These are phyloP conservation scores for Sitodiplosis mosellana DNA, from an alignment of 1,140 invertebrate species.

Conservation along the genomic window DNA sequence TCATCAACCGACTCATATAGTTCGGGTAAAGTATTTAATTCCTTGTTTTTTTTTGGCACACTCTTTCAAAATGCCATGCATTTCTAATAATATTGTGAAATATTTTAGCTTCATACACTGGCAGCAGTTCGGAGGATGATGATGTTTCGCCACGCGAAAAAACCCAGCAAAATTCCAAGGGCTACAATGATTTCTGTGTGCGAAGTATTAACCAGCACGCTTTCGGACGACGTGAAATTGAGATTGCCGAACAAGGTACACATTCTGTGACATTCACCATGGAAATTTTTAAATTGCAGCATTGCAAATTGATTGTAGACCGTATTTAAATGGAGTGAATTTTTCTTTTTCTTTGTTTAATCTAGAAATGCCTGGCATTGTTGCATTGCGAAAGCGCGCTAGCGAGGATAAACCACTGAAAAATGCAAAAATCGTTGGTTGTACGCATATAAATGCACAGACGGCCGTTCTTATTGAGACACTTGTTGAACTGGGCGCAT, in stretches of 20 bases:
- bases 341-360: constrained; percentile 2
- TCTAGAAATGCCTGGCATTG: constrained; percentile 95
- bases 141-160: constrained; percentile 57
- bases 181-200: constrained; percentile 72
- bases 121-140: constrained; percentile 54
- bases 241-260: constrained; percentile 88
- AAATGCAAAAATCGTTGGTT: constrained; percentile 91
- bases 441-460: constrained; percentile 95
- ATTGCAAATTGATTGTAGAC: too few relatives aligned
- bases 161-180: constrained; percentile 53
- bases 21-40: constrained; percentile 52
- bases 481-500: constrained; percentile 71
- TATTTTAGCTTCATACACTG: constrained; percentile 63
- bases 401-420: constrained; percentile 85
- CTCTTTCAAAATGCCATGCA: background rate
- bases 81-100: background rate
- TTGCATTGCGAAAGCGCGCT: constrained; percentile 79
- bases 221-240: constrained; percentile 73
- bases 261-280: constrained; percentile 1
- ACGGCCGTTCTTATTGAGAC: constrained; percentile 94
- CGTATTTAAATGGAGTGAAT: too few relatives aligned
- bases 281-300: too few relatives aligned
- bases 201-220: constrained; percentile 77
- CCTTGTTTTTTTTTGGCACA: background rate
- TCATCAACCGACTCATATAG: constrained; percentile 87